Percentiles rank a stretch among this genome's conserved stretches.
Conservation (phyloP, 1,140 invertebrate species). For the Agraylea sexmaculata region DNA sequence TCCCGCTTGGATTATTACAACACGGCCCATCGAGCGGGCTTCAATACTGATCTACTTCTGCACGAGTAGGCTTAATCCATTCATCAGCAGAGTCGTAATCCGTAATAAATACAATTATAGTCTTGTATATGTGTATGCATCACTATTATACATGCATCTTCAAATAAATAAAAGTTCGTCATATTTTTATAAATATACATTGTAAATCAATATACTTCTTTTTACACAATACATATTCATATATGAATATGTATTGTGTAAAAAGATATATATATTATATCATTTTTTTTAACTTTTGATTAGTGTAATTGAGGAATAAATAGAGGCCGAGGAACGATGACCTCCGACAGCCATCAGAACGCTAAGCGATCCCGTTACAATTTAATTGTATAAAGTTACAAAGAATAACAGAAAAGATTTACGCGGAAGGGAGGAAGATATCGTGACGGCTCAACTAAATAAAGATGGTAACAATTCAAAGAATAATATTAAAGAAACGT, state of each 20-base stretch:
- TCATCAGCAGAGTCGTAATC: too few relatives aligned
- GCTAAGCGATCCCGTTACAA: too few relatives aligned
- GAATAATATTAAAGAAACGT: not conserved
- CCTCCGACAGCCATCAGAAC: too few relatives aligned
- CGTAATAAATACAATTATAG: too few relatives aligned
- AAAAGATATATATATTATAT: not conserved
- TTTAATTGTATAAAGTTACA: slow-evolving; percentile 2
- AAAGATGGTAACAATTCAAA: not conserved
- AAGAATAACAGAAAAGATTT: not conserved
- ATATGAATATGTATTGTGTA: not conserved
- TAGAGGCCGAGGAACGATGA: too few relatives aligned
- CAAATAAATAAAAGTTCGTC: slow-evolving; percentile 2
- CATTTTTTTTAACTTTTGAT: not conserved
- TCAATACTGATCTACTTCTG: too few relatives aligned
- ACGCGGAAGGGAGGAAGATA: not conserved
- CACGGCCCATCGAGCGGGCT: too few relatives aligned
- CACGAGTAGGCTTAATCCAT: too few relatives aligned
- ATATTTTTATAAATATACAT: too few relatives aligned
- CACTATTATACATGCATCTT: not conserved
- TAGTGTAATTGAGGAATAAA: too few relatives aligned
- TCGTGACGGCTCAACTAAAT: not conserved
- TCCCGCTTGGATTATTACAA: too few relatives aligned
- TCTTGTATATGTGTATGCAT: too few relatives aligned
- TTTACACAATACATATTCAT: not conserved
- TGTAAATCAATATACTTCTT: not conserved